Conservation (phyloP, 2,113 vertebrate species). For the Bothrops jararaca region DNA sequence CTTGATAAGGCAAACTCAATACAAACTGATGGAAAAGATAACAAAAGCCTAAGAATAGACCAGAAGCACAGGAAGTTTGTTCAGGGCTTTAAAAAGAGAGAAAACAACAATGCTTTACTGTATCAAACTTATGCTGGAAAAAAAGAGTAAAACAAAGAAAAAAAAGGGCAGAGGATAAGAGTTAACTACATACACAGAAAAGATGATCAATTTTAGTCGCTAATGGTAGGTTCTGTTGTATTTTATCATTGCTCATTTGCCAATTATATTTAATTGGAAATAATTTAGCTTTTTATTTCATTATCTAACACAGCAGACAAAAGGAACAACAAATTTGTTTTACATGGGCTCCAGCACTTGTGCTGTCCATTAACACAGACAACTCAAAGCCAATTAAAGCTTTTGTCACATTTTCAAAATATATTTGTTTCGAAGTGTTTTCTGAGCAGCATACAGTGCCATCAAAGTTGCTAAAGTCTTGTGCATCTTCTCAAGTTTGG, state of each 20-base stretch:
- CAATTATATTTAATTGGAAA: conserved; percentile 73
- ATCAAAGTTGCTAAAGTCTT: neutral
- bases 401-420: conserved; percentile 53
- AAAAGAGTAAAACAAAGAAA: conserved; percentile 33
- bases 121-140: conserved; percentile 3
- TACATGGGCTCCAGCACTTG: conserved; percentile 62
- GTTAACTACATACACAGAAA: conserved; percentile 49
- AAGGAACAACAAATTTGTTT: conserved; percentile 67
- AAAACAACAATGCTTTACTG: neutral
- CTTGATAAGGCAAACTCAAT: conserved; percentile 22
- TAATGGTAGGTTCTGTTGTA: conserved; percentile 71
- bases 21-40: conserved; percentile 25
- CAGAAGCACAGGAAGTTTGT: conserved; percentile 25
- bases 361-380: conserved; percentile 64
- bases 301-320: conserved; percentile 70
- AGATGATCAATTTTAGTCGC: conserved; percentile 64
- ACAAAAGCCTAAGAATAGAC: neutral
- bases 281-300: conserved; percentile 75
- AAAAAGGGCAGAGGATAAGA: conserved; percentile 32
- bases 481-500: neutral
- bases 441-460: neutral
- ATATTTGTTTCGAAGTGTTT: conserved; percentile 34
- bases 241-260: conserved; percentile 66
- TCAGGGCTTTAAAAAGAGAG: neutral
- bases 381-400: conserved; percentile 62